Evolutionary conservation across 1,140 invertebrate genomes (phyloP).

Genomic region (Spodoptera frugiperda): DNA sequence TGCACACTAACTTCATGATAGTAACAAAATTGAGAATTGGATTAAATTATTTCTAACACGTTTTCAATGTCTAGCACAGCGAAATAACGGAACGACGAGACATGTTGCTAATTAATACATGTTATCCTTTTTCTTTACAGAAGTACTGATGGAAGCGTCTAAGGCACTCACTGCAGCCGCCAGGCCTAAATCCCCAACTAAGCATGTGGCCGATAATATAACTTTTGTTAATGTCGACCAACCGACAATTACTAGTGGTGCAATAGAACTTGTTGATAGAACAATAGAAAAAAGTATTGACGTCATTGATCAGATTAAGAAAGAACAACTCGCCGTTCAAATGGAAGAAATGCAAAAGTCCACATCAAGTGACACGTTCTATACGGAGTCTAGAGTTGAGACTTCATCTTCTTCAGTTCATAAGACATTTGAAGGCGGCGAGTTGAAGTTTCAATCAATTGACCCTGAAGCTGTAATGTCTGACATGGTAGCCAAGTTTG

Average conservation of each 20-base stretch:
- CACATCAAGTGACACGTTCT: conserved; percentile 75
- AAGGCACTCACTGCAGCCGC: conserved; percentile 68
- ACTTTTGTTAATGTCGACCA: conserved; percentile 83
- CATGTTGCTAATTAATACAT: background rate
- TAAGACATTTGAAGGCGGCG: conserved; percentile 74
- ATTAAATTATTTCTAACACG: conserved; percentile 8
- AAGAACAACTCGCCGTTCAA: conserved; percentile 77
- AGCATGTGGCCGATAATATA: conserved; percentile 82
- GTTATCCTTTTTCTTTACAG: conserved; percentile 72
- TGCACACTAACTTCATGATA: conserved; percentile 8
- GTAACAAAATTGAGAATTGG: conserved; percentile 1
- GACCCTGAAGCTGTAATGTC: conserved; percentile 79
- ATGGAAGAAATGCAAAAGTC: conserved; percentile 79
- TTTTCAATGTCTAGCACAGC: conserved; percentile 24
- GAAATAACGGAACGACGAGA: background rate
- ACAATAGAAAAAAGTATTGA: conserved; percentile 83
- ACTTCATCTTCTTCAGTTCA: conserved; percentile 79
- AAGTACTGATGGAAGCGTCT: conserved; percentile 71
- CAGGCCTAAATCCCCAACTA: conserved; percentile 81
- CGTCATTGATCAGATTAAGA: conserved; percentile 82
- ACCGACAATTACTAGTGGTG: conserved; percentile 80
- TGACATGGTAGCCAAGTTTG: conserved; percentile 78
- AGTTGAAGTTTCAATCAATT: conserved; percentile 78
- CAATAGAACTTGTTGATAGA: conserved; percentile 79
- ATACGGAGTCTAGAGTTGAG: conserved; percentile 74